A percentile compares a stretch with the other conserved stretches of the same genome.
phyloP scores from a whole-genome alignment of 2,113 vertebrate genomes.

The Myiozetetes cayanensis region DNA sequence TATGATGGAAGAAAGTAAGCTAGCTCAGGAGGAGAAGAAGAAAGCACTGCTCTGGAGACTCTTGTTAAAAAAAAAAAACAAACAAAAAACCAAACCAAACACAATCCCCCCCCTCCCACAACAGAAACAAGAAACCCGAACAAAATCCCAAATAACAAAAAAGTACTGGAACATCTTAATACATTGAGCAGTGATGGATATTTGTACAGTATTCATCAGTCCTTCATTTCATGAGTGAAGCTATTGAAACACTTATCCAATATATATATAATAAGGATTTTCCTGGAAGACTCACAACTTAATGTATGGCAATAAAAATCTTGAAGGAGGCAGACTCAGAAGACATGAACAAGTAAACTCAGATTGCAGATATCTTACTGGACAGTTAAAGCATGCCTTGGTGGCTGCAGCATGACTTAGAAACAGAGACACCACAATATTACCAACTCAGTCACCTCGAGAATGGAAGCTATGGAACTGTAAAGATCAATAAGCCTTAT shows the following conservation, averaged over 20 bases:
- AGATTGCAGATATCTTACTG: neutral
- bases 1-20: neutral
- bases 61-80: neutral
- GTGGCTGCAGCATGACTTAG: neutral
- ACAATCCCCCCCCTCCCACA: neutral
- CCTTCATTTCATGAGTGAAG: neutral
- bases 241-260: neutral
- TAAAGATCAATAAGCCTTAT: neutral
- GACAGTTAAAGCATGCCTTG: neutral
- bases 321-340: neutral
- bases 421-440: neutral
- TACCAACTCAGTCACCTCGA: neutral
- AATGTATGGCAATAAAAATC: neutral
- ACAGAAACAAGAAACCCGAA: neutral
- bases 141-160: neutral
- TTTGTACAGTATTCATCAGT: neutral
- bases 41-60: neutral
- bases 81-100: neutral
- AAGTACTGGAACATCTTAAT: neutral
- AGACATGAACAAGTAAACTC: neutral
- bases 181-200: neutral
- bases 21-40: neutral
- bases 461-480: neutral
- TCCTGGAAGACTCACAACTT: neutral
- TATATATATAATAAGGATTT: neutral